phyloP scores from a whole-genome alignment of 1,140 invertebrate species.

The Plectus sambesii region DNA sequence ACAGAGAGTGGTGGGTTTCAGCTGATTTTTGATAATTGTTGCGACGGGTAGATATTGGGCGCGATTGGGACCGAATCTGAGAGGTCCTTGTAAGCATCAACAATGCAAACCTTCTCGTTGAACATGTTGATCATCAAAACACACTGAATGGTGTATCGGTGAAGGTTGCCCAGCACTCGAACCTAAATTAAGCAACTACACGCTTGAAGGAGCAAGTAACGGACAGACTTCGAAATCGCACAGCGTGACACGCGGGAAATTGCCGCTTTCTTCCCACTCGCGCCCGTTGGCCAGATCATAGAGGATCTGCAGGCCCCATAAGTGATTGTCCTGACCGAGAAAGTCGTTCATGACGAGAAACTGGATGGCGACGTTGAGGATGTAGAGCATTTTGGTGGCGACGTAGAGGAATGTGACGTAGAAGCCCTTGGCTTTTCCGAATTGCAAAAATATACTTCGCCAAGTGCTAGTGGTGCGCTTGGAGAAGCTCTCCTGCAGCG shows the following conservation, averaged over 20 bases:
- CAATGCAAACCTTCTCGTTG: too few relatives aligned
- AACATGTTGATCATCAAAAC: too few relatives aligned
- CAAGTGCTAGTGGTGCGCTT: too few relatives aligned
- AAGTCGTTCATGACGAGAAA: constrained; percentile 51
- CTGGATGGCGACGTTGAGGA: constrained; percentile 50
- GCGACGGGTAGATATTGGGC: too few relatives aligned
- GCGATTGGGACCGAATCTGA: too few relatives aligned
- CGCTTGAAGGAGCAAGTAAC: constrained; percentile 9
- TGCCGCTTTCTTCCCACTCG: constrained; percentile 46
- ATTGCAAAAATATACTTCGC: too few relatives aligned
- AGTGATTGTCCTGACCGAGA: constrained; percentile 49
- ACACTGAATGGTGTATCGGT: constrained; percentile 47
- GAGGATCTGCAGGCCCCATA: constrained; percentile 50
- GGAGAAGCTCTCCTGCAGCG: too few relatives aligned
- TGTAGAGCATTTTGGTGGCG: constrained; percentile 50
- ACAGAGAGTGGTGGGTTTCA: too few relatives aligned
- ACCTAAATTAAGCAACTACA: constrained; percentile 37
- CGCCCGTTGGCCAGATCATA: constrained; percentile 46
- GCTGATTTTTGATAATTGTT: too few relatives aligned
- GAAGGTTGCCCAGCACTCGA: constrained; percentile 42
- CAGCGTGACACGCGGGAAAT: constrained; percentile 50
- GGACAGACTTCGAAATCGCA: constrained; percentile 50
- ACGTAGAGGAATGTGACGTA: constrained; percentile 50
- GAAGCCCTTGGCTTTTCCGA: constrained; percentile 50
- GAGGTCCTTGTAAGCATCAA: too few relatives aligned